phyloP scores from a whole-genome alignment of 2,797 vertebrate species.

The Poeciliopsis turneri region DNA sequence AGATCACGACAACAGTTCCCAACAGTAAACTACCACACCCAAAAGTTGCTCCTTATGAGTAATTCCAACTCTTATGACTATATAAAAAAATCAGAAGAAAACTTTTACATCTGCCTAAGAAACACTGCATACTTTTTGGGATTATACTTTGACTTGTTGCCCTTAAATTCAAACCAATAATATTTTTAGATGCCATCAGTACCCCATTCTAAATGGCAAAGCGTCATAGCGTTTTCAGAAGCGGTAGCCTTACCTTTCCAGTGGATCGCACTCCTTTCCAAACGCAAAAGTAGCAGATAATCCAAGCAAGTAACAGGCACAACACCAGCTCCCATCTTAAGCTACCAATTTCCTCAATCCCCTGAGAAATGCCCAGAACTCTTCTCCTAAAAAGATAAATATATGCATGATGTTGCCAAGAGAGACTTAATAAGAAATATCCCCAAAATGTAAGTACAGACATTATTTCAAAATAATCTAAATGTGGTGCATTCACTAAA shows the following conservation, averaged over 20 bases:
- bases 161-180: background rate
- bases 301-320: slow-evolving; percentile 89
- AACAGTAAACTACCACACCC: background rate
- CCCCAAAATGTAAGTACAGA: background rate
- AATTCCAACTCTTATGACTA: background rate
- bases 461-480: background rate
- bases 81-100: background rate
- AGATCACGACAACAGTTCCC: background rate
- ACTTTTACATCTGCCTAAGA: background rate
- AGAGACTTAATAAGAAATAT: background rate
- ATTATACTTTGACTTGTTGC: background rate
- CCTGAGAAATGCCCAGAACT: slow-evolving; percentile 86
- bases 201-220: background rate
- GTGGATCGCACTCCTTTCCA: slow-evolving; percentile 94
- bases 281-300: slow-evolving; percentile 92
- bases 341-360: slow-evolving; percentile 87
- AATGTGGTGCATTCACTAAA: background rate
- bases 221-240: background rate
- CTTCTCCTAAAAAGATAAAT: slow-evolving; percentile 79
- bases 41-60: background rate
- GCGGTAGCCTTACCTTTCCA: slow-evolving; percentile 82
- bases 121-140: background rate
- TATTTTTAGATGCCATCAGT: background rate
- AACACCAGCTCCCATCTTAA: slow-evolving; percentile 89
- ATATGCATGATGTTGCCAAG: slow-evolving; percentile 9